Evolutionary conservation across 2,113 vertebrate genomes (phyloP), one percentile per base, ranked within the genome.

Genomic region (Ginglymostoma cirratum): DNA sequence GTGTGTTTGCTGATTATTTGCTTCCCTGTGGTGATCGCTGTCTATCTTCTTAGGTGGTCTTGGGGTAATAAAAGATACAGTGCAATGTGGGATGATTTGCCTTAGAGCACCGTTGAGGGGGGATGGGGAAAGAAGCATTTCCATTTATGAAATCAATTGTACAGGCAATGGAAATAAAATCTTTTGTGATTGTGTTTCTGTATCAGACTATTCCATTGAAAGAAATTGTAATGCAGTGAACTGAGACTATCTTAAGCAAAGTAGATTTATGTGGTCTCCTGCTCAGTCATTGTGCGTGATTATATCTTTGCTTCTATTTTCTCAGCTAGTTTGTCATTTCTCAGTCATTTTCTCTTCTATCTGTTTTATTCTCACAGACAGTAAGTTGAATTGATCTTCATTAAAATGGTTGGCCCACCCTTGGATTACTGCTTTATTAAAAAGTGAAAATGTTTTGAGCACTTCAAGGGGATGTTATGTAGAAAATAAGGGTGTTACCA

Each of bases 41-140:
- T 95, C 67, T 52, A 19, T 95, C 94, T 19, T 76, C 66, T 72
- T 95, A 72, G 94, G 94, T 95, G 94, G 94, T 95, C 94, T 48
- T 30, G 67, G 45, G 69, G 42, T 52, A 72, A 95, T 45, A 52
- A 95, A 52, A 27, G 70, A 94, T 94, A 27, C 34, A 65, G 61
- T 34, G n/a, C 55, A 65, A 55, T 34, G 52, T 90, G 27, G 65
- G 70, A 94, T 48, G 67, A 45, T 45, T 95, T 72, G n/a, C 67
- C 69, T 42, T 72, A 10, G 24, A 95, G 27, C 23, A 95, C 45
- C 66, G 76, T 95, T 95, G 23, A 17, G 89, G 30, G 30, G 55
- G 30, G 14, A 17, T 92, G 48, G n/a, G 19, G 66, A 69, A 72
- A 34, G 69, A 95, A 70, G 30, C 24, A 52, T 30, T 95, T 95